phyloP scores from a whole-genome alignment of 2,113 vertebrate genomes.

The Hipposideros armiger region DNA sequence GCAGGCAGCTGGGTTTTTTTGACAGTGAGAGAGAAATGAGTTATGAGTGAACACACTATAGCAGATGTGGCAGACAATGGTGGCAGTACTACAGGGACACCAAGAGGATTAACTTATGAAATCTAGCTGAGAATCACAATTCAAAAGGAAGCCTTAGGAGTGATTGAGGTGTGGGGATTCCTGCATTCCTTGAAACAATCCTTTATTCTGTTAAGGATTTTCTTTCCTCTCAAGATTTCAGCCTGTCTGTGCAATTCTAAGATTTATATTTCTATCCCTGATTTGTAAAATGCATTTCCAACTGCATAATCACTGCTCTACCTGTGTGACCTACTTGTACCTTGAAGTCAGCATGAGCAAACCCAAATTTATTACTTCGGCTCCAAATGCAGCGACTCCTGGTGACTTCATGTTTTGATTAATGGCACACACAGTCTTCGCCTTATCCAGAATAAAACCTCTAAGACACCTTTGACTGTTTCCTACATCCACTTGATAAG shows the following conservation, averaged over 20 bases:
- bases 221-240: neutral
- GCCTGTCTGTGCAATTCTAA: neutral
- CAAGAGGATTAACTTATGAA: neutral
- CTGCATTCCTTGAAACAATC: neutral
- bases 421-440: neutral
- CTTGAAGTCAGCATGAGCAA: conserved; percentile 14
- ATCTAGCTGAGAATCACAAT: neutral
- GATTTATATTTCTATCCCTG: conserved; percentile 48
- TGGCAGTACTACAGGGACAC: neutral
- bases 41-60: neutral
- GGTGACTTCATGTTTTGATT: conserved; percentile 40
- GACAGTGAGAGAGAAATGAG: conserved; percentile 35
- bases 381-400: conserved; percentile 39
- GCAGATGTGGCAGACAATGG: neutral
- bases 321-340: conserved; percentile 47
- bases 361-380: conserved; percentile 48
- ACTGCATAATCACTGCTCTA: conserved; percentile 2
- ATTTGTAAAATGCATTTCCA: conserved; percentile 36
- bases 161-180: neutral
- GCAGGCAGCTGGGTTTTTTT: neutral
- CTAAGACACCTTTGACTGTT: conserved; percentile 17
- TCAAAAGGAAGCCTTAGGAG: neutral
- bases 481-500: neutral
- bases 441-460: conserved; percentile 27
- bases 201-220: conserved; percentile 12